Evolutionary conservation across 2,113 vertebrate species (phyloP), one percentile per base, ranked within the genome.

Genomic region (Rhabdomys dilectus): DNA sequence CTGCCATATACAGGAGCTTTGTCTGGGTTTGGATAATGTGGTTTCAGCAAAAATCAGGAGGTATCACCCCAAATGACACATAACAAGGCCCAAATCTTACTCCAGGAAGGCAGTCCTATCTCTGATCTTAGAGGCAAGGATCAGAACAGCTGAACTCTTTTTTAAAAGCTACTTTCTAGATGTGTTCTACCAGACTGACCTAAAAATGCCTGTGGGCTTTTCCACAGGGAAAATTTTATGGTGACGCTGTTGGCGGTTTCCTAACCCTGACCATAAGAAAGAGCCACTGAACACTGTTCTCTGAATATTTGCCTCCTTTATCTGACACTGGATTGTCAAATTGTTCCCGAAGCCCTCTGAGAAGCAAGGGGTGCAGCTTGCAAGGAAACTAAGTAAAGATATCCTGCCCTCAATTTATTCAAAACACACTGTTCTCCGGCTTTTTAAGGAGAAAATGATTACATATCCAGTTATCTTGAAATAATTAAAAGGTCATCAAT

Each of bases 401-500:
- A 84, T 88, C 93, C 94, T 85, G 89, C 56, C 51, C 58, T 3
- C 82, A 82, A 89, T 95, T 96, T 45, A 70, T 96, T 93, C 89
- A 90, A n/a, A n/a, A 60, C 82, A 88, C 11, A 81, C 64, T 68
- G 64, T 70, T 97, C 93, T 95, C 88, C 96, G 64, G 81, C 94
- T 72, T 89, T 94, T 39, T 94, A 97, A 93, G 95, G 66, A 98
- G 97, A 96, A 98, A 98, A 98, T 96, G 96, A 98, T 98, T 99
- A 99, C 99, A 99, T 98, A 98, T 99, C 99, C 99, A 98, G 98
- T 98, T 98, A 97, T 95, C 97, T 97, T 98, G 98, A 99, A 99
- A 99, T 99, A 99, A 99, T 99, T 99, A 99, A 99, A 99, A 99
- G 98, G 95, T 96, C 99, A 99, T 99, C 99, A 98, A 98, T 99